These are phyloP conservation scores for Lordiphosa collinella DNA, from an alignment of 1,140 invertebrate genomes.

Conservation along the genomic window DNA sequence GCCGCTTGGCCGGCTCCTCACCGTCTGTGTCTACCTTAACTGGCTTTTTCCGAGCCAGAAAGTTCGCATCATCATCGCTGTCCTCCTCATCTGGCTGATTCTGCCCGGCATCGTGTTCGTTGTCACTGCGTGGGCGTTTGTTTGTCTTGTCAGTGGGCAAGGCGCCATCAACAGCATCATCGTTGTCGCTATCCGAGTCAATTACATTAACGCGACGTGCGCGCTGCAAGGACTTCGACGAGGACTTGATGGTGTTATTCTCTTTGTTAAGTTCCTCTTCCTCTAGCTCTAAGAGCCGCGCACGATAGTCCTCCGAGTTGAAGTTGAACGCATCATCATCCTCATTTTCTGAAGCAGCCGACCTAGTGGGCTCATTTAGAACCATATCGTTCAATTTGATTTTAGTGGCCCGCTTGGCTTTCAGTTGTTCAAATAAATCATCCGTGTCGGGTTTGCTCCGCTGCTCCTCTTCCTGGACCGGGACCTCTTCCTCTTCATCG, in stretches of 20 bases:
- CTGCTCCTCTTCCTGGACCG: not conserved
- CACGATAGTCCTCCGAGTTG: conserved; percentile 74
- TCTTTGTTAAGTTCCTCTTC: conserved; percentile 40
- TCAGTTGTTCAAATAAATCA: conserved; percentile 77
- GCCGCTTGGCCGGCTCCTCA: conserved; percentile 65
- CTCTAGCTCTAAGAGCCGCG: conserved; percentile 60
- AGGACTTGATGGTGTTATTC: conserved; percentile 65
- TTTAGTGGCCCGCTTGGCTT: conserved; percentile 67
- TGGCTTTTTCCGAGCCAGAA: conserved; percentile 71
- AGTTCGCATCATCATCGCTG: conserved; percentile 65
- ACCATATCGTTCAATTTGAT: conserved; percentile 65
- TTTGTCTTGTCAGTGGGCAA: conserved; percentile 55
- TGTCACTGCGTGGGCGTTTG: conserved; percentile 70
- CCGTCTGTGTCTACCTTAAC: conserved; percentile 15
- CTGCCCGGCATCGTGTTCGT: conserved; percentile 38
- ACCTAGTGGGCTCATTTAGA: conserved; percentile 46
- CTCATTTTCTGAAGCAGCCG: conserved; percentile 28
- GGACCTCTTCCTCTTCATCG: conserved; percentile 29
- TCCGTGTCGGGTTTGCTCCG: conserved; percentile 41
- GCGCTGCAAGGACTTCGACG: conserved; percentile 44
- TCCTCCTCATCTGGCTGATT: conserved; percentile 17
- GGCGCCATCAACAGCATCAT: conserved; percentile 41
- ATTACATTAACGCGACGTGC: conserved; percentile 78
- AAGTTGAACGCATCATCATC: conserved; percentile 67
- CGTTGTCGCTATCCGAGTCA: conserved; percentile 76